phyloP scores from a whole-genome alignment of 2,113 vertebrate species.

The Melozone crissalis region DNA sequence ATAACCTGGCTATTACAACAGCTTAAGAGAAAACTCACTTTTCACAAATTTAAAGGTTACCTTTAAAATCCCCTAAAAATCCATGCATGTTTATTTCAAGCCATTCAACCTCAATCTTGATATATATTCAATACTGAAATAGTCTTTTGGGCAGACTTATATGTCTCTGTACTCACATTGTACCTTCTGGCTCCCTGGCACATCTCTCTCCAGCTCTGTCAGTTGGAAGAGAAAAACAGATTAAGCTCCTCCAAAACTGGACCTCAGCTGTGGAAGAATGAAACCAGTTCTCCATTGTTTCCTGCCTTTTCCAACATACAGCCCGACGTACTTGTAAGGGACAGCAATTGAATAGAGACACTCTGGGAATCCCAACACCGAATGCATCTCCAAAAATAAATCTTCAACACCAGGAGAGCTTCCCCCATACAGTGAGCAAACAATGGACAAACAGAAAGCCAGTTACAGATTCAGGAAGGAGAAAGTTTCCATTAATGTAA shows the following conservation, averaged over 20 bases:
- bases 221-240: background rate
- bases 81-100: background rate
- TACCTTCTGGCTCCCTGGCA: background rate
- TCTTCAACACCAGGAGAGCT: background rate
- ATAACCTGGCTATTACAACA: background rate
- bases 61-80: background rate
- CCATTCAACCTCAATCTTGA: background rate
- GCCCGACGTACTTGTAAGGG: background rate
- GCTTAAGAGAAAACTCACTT: background rate
- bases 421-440: rapidly evolving
- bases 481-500: background rate
- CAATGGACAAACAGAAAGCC: background rate
- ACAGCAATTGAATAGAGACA: background rate
- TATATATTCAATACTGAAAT: background rate
- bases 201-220: background rate
- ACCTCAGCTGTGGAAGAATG: background rate
- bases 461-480: background rate
- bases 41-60: background rate
- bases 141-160: background rate
- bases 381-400: background rate
- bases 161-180: background rate
- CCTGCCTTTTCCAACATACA: background rate
- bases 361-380: background rate
- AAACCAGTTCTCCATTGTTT: background rate
- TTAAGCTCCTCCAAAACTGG: background rate